Conservation (phyloP, 2,113 vertebrate species). For the Boulengeromyrus knoepffleri region DNA sequence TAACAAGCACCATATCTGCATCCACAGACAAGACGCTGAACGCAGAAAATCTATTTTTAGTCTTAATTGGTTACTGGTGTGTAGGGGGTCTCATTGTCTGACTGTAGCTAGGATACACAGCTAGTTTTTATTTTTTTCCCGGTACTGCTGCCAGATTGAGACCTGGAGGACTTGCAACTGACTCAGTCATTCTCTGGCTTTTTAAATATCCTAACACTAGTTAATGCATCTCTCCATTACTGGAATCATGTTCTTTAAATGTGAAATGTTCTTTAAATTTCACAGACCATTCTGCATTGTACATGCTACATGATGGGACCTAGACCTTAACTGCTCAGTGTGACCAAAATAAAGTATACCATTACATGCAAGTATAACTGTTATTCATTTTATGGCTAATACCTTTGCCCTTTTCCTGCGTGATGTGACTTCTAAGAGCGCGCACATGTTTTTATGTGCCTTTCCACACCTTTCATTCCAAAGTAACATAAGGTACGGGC, state of each 20-base stretch:
- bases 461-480: neutral
- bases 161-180: neutral
- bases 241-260: neutral
- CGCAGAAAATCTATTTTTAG: neutral
- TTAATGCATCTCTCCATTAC: neutral
- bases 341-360: neutral
- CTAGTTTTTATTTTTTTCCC: neutral
- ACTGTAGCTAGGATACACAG: neutral
- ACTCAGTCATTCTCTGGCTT: neutral
- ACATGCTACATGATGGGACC: neutral
- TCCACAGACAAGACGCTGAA: neutral
- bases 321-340: neutral
- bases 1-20: neutral
- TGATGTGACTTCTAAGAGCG: neutral
- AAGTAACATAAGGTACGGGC: neutral
- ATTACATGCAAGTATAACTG: neutral
- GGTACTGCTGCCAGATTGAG: neutral
- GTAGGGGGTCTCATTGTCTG: neutral
- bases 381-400: neutral
- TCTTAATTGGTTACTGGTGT: conserved; percentile 6
- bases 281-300: neutral
- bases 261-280: neutral
- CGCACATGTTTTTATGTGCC: neutral
- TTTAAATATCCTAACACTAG: neutral
- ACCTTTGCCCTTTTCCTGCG: neutral